Conservation (phyloP, 2,888 invertebrate genomes). For the Torymus texanus region DNA sequence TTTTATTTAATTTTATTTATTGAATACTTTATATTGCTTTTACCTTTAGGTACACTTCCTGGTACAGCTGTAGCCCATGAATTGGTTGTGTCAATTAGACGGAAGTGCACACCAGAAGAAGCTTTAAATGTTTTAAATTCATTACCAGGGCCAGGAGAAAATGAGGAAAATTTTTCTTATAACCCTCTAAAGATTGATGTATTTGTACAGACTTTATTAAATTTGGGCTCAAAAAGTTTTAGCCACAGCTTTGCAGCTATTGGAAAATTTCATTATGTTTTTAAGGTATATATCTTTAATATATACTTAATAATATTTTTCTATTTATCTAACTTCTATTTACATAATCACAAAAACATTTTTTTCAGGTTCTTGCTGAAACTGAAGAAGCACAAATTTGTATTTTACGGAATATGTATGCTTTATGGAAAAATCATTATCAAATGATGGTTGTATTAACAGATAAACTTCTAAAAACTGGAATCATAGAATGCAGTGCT, state of each 20-base stretch:
- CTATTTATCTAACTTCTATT: conserved; percentile 1
- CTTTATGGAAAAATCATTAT: conserved; percentile 96
- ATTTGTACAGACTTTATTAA: conserved; percentile 95
- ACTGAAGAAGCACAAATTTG: conserved; percentile 97
- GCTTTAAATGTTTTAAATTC: conserved; percentile 91
- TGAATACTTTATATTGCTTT: neutral
- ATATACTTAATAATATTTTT: neutral
- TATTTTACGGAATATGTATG: conserved; percentile 92
- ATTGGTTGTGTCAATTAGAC: conserved; percentile 89
- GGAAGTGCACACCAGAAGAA: conserved; percentile 93
- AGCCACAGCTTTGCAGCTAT: conserved; percentile 99
- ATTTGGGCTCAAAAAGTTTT: conserved; percentile 96
- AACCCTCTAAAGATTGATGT: conserved; percentile 97
- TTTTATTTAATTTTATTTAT: neutral
- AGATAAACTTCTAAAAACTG: conserved; percentile 97
- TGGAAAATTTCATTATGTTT: conserved; percentile 94
- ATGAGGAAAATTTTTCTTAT: conserved; percentile 84
- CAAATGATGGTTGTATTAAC: conserved; percentile 98
- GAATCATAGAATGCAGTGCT: conserved; percentile 96
- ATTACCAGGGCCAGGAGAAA: conserved; percentile 87
- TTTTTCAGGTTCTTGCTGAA: conserved; percentile 86
- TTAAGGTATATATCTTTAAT: conserved; percentile 84
- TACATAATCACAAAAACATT: neutral
- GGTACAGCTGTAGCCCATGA: conserved; percentile 91
- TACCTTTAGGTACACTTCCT: conserved; percentile 81